These are phyloP conservation scores for Drosophila merina DNA, from an alignment of 2,888 invertebrate species.

Conservation along the genomic window DNA sequence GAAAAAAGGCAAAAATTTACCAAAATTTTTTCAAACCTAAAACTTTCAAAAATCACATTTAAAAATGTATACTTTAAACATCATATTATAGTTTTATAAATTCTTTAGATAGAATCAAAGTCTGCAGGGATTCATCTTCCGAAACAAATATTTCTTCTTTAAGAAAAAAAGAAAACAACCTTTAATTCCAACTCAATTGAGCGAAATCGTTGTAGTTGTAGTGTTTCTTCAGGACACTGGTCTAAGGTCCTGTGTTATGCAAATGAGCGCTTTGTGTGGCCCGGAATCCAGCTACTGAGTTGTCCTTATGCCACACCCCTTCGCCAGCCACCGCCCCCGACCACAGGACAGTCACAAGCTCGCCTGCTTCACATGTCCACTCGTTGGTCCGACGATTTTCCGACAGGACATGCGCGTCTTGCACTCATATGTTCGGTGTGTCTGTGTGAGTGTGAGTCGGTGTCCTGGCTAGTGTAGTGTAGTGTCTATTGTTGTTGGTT, in stretches of 20 bases:
- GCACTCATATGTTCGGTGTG: conserved; percentile 20
- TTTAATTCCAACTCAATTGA: not conserved
- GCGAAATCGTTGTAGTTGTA: not conserved
- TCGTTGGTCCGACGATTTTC: conserved; percentile 64
- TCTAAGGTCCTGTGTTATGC: not conserved
- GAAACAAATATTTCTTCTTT: no score
- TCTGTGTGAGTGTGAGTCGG: not conserved
- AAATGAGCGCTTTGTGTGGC: conserved; percentile 1
- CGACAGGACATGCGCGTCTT: conserved; percentile 68
- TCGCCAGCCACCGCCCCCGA: not conserved
- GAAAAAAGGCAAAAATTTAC: conserved; percentile 1
- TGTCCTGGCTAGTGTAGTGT: conserved; percentile 1
- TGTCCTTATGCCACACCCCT: not conserved
- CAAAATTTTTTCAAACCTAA: not conserved
- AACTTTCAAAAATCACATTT: not conserved
- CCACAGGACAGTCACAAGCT: conserved; percentile 3
- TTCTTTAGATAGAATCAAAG: not conserved
- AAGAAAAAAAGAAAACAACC: no score
- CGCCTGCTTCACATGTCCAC: conserved; percentile 52
- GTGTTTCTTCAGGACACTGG: not conserved
- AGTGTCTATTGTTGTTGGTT: conserved; percentile 45
- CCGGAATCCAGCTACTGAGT: not conserved
- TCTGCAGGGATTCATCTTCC: no score
- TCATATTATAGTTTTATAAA: not conserved
- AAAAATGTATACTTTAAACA: not conserved